Evolutionary conservation across 2,888 invertebrate genomes (phyloP).

Genomic region (Eupeodes latifasciatus): DNA sequence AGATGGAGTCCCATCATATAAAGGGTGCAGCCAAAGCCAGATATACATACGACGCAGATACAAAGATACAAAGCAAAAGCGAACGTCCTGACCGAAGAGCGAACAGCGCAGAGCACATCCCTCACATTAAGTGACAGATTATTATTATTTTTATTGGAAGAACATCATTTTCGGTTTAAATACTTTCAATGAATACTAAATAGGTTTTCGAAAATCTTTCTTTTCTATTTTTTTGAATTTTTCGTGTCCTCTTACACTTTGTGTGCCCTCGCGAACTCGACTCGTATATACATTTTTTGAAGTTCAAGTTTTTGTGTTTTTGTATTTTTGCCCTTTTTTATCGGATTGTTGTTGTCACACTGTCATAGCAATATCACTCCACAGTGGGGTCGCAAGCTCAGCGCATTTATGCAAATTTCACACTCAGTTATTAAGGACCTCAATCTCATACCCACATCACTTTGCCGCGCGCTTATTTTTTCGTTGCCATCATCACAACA

Average conservation of each 20-base stretch:
- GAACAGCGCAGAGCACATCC: slow-evolving; percentile 25
- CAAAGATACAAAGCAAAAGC: slow-evolving; percentile 1
- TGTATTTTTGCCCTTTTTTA: slow-evolving; percentile 24
- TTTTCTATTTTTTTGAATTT: not conserved
- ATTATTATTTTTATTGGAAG: slow-evolving; percentile 76
- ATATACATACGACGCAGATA: slow-evolving; percentile 76
- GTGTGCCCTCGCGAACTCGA: too few species aligned
- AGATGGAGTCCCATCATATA: slow-evolving; percentile 18
- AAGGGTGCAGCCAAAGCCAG: slow-evolving; percentile 66
- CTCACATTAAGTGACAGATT: slow-evolving; percentile 74
- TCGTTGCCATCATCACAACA: slow-evolving; percentile 4
- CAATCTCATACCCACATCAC: slow-evolving; percentile 4
- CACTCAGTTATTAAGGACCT: slow-evolving; percentile 56
- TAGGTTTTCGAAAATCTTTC: slow-evolving; percentile 56
- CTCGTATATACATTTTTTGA: not conserved
- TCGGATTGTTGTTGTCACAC: slow-evolving; percentile 41
- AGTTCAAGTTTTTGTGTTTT: not conserved
- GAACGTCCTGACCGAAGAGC: slow-evolving; percentile 62
- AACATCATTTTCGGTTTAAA: slow-evolving; percentile 75
- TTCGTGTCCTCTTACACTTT: not conserved
- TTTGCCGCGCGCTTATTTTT: not conserved
- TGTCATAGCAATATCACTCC: not conserved
- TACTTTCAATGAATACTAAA: slow-evolving; percentile 76
- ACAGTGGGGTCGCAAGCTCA: slow-evolving; percentile 12
- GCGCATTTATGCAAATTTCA: slow-evolving; percentile 70